Percentiles rank a stretch among this genome's conserved stretches.
Conservation (phyloP, 2,113 vertebrate genomes). For the Gymnorhina tibicen region DNA sequence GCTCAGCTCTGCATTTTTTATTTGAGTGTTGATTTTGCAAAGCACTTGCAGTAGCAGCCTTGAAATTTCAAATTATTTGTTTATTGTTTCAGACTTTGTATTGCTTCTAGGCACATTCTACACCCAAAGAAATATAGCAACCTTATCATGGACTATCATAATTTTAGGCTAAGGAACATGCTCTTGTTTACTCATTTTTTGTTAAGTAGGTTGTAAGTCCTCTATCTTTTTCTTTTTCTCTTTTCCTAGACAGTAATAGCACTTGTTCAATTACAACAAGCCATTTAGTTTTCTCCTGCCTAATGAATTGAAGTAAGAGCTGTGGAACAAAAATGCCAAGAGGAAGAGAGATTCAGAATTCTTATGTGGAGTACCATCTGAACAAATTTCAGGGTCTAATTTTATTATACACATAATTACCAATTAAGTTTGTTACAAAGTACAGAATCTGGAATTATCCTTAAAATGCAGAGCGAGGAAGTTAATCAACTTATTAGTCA, state of each 20-base stretch:
- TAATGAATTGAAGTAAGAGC: conserved; percentile 5
- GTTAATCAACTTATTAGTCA: not conserved
- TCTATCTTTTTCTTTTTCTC: not conserved
- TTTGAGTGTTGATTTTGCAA: not conserved
- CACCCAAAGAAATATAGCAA: not conserved
- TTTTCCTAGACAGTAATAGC: not conserved
- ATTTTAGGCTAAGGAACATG: not conserved
- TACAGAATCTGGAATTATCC: not conserved
- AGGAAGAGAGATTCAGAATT: not conserved
- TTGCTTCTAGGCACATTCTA: not conserved
- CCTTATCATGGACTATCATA: not conserved
- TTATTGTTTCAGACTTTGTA: not conserved
- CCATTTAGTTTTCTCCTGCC: not conserved
- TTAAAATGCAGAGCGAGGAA: not conserved
- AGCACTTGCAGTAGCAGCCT: not conserved
- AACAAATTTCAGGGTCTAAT: conserved; percentile 11
- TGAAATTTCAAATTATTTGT: not conserved
- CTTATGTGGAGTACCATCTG: not conserved
- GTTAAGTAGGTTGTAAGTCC: not conserved
- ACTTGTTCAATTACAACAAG: conserved; percentile 7
- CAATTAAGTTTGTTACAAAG: conserved; percentile 1
- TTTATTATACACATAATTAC: conserved; percentile 31
- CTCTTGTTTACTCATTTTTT: not conserved
- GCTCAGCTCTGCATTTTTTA: not conserved
- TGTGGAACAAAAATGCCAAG: not conserved